Evolutionary conservation across 2,797 vertebrate genomes (phyloP).

Genomic region (Acanthurus lineatus): DNA sequence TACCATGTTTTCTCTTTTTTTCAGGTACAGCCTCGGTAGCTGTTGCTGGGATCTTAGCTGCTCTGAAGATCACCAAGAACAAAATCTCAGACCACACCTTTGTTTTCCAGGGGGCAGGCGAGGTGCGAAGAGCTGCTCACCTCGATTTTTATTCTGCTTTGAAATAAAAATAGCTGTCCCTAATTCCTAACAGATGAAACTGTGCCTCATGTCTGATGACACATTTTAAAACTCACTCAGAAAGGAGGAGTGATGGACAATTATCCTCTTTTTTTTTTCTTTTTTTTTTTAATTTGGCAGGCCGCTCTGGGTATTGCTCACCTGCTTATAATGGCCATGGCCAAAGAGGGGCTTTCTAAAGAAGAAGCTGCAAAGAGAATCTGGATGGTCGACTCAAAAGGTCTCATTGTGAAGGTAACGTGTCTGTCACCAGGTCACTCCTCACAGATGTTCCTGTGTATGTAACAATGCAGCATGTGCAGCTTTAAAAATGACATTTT

Average conservation of each 20-base stretch:
- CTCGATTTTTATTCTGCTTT: neutral
- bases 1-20: slow-evolving; percentile 23
- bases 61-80: slow-evolving; percentile 94
- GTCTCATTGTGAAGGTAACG: slow-evolving; percentile 95
- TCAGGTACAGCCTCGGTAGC: slow-evolving; percentile 96
- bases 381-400: slow-evolving; percentile 98
- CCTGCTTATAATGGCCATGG: slow-evolving; percentile 96
- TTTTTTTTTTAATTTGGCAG: slow-evolving; percentile 69
- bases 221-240: neutral
- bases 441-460: too few species aligned
- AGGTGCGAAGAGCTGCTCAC: slow-evolving; percentile 83
- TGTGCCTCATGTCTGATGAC: neutral
- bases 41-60: slow-evolving; percentile 93
- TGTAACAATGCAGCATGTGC: neutral
- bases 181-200: slow-evolving; percentile 1
- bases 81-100: slow-evolving; percentile 93
- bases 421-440: neutral
- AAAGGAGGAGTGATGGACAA: neutral
- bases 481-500: neutral
- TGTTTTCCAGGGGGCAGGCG: slow-evolving; percentile 98
- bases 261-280: neutral
- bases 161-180: slow-evolving; percentile 11
- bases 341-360: slow-evolving; percentile 90
- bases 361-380: slow-evolving; percentile 92
- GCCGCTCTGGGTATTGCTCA: slow-evolving; percentile 96